Base-by-base conservation (phyloP, 1,140 invertebrate species). In the Olivierus martensii region DNA sequence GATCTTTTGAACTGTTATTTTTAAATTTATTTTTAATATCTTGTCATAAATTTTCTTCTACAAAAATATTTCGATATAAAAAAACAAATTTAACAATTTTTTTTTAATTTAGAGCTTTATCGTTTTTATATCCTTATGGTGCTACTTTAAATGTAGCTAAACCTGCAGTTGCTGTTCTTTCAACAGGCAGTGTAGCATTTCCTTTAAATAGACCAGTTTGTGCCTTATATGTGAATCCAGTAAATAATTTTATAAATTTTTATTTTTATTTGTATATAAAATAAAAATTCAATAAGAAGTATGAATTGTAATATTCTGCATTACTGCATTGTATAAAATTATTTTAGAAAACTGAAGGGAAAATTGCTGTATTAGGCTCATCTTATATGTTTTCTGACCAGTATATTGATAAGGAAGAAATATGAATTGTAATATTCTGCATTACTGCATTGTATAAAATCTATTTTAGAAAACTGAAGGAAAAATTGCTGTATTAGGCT, bases 91-190 rank as follows among this genome's bases (percentile, higher is more conserved):
- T n/a, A n/a, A n/a, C n/a, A 43, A 18, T 49, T 36, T 47, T 53
- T 46, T 54, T 47, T 54, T 61, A 35, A 71, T 75, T 48, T 62
- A 86, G 84, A 56, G 76, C 78, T 15, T 72, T 90, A 9, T 80
- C 80, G 53, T 90, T 95, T 71, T 75, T 99, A 10, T 99, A 96
- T 71, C 92, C 95, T 1, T 94, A 84, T 71, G 95, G 95, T 19
- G 88, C 90, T 35, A 96, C 93, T 0, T 67, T 99, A 42, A 96
- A 89, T 65, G 89, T 98, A 0, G 87, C 82, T 48, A 84, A 84
- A 64, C 90, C 93, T 7, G 83, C 91, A 1, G 75, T 82, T 18
- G 81, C 92, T 44, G 77, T 92, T 5, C 70, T 99, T 36, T 94
- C 91, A 6, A 92, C 85, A 57, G 94, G 94, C 43, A 84, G 82